Evolutionary conservation across 2,113 vertebrate species (phyloP).

Genomic region (Gobiocypris rarus): DNA sequence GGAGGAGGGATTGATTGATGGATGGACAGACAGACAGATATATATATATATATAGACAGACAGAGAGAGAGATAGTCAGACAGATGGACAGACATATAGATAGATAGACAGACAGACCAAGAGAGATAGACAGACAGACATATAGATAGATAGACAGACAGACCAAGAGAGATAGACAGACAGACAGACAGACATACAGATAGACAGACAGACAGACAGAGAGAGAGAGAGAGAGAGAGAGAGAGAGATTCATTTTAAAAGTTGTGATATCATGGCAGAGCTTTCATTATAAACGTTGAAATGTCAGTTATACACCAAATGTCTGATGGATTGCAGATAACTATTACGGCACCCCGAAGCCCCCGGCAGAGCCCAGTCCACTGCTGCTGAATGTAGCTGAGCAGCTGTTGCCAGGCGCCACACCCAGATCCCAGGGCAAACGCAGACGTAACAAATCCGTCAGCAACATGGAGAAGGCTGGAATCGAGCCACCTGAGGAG

Average conservation of each 20-base stretch:
- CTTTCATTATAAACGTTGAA: background rate
- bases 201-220: too few species aligned
- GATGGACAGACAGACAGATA: too few species aligned
- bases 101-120: too few species aligned
- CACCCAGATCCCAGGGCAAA: conserved; percentile 93
- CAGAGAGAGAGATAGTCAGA: too few species aligned
- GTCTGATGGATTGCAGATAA: conserved; percentile 80
- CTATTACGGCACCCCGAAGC: conserved; percentile 98
- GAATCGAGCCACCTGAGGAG: conserved; percentile 91
- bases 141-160: rapidly evolving
- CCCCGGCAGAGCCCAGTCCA: conserved; percentile 90
- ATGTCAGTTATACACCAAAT: background rate
- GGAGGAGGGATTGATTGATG: too few species aligned
- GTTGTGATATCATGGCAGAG: background rate
- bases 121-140: too few species aligned
- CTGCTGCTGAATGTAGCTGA: conserved; percentile 95
- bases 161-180: too few species aligned
- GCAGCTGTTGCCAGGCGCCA: conserved; percentile 91
- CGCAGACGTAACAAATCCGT: conserved; percentile 97
- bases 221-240: too few species aligned
- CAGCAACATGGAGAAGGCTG: conserved; percentile 97
- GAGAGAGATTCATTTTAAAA: too few species aligned
- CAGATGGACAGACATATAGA: too few species aligned
- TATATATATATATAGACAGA: too few species aligned
- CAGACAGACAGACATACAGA: too few species aligned